Base-by-base conservation (phyloP, 1,140 invertebrate species). In the Orchesella cincta region DNA sequence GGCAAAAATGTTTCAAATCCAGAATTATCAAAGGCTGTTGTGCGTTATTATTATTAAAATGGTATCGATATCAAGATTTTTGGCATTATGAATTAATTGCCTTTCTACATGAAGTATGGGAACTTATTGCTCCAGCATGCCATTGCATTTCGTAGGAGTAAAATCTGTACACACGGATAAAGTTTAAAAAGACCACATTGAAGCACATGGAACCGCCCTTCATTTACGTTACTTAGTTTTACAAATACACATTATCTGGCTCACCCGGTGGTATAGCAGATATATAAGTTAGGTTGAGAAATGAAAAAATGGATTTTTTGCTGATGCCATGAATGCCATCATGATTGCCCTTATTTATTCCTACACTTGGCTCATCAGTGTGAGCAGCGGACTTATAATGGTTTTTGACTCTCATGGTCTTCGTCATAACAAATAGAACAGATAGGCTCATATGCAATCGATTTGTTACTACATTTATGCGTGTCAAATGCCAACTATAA, bases 391-490 rank as follows among this genome's bases (percentile, higher is more conserved):
- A 20, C 29, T 12, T 29, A 64, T 23, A 12, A 26, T 5, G n/a
- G 5, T 8, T 18, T 71, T 28, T 20, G 5, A 71, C 5, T 71
- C 18, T 3, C 2, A 5, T 33, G 5, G 5, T 14, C 14, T 73
- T 73, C 33, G 39, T 73, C 71, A 29, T 39, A 36, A 73, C 23
- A 34, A n/a, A n/a, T n/a, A 64, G 62, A 67, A 67, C 62, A 67
- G 62, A 67, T 67, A 67, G 28, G 29, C 73, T 79, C 80, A 81
- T 81, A 76, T 79, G 80, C 76, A 77, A 79, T 79, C 80, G 76
- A 81, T 81, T 81, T 81, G 80, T 81, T 81, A 79, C 73, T 81
- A 81, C 78, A 81, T 79, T 81, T 81, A 79, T 77, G 80, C 80
- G 76, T 81, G 80, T 81, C 80, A 81, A 81, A 81, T 81, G 78